phyloP scores from a whole-genome alignment of 2,113 vertebrate genomes.

The Pseudorasbora parva region DNA sequence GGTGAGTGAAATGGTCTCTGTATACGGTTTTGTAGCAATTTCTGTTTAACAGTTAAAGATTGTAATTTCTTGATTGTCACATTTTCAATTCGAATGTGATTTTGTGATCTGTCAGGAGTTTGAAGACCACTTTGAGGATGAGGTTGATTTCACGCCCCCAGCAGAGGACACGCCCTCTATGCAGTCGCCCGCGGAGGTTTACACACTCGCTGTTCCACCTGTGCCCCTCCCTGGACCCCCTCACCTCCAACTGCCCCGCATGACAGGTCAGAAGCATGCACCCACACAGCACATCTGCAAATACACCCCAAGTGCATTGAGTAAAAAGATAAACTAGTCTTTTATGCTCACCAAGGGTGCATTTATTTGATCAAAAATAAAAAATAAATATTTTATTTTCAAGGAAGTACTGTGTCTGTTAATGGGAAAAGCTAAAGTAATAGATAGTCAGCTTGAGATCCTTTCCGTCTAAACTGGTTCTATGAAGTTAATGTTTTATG shows the following conservation, averaged over 20 bases:
- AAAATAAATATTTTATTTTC: too few relatives aligned
- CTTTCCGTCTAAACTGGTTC: too few relatives aligned
- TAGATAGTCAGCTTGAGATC: too few relatives aligned
- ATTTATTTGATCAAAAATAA: too few relatives aligned
- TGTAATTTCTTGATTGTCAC: background rate
- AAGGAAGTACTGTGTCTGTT: too few relatives aligned
- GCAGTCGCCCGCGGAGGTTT: conserved; percentile 94
- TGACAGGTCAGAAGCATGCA: conserved; percentile 78
- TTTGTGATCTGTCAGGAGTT: conserved; percentile 82
- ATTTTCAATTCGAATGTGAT: background rate
- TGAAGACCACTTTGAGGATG: conserved; percentile 98
- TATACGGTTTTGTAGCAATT: background rate
- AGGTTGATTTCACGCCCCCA: conserved; percentile 96
- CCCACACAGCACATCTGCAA: background rate
- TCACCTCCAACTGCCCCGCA: conserved; percentile 82
- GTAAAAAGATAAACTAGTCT: background rate
- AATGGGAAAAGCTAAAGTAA: too few relatives aligned
- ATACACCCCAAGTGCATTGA: too few relatives aligned
- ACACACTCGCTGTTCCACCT: conserved; percentile 90
- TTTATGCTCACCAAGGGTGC: too few relatives aligned
- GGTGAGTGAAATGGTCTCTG: conserved; percentile 72
- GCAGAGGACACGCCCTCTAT: conserved; percentile 97
- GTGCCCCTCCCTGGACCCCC: conserved; percentile 87
- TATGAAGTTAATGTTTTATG: too few relatives aligned
- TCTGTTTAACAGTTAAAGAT: background rate